phyloP scores from a whole-genome alignment of 2,888 invertebrate genomes.

The Drosophila niveifrons region DNA sequence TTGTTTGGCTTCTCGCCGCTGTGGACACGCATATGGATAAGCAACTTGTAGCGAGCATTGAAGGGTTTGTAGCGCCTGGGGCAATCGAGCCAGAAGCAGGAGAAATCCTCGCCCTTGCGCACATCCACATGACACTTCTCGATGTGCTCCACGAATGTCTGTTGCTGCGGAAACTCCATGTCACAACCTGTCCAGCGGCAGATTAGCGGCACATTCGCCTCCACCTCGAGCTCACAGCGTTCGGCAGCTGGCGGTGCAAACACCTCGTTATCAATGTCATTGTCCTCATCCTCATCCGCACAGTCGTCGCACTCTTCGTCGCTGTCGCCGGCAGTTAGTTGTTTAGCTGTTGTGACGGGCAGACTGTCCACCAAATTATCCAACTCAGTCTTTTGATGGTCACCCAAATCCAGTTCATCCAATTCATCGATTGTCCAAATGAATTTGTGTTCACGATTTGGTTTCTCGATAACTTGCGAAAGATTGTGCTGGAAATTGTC shows the following conservation, averaged over 20 bases:
- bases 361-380: constrained; percentile 25
- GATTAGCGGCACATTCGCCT: constrained; percentile 60
- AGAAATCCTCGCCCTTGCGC: constrained; percentile 94
- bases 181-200: constrained; percentile 96
- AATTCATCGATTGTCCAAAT: constrained; percentile 85
- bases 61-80: constrained; percentile 94
- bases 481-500: constrained; percentile 83
- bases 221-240: constrained; percentile 14
- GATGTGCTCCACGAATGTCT: constrained; percentile 92
- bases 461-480: constrained; percentile 73
- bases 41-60: constrained; percentile 98
- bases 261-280: constrained; percentile 49
- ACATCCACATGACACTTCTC: constrained; percentile 95
- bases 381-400: constrained; percentile 24
- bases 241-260: constrained; percentile 44
- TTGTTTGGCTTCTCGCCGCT: constrained; percentile 99
- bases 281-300: constrained; percentile 50
- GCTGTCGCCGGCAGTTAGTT: constrained; percentile 30
- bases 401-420: constrained; percentile 66
- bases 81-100: constrained; percentile 97
- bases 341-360: constrained; percentile 30
- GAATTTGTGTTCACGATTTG: constrained; percentile 85
- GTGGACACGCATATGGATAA: constrained; percentile 95
- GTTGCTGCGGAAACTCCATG: constrained; percentile 92
- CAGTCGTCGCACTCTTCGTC: constrained; percentile 48